Conservation (phyloP, 2,113 vertebrate species). For the Nothocercus nigrocapillus region DNA sequence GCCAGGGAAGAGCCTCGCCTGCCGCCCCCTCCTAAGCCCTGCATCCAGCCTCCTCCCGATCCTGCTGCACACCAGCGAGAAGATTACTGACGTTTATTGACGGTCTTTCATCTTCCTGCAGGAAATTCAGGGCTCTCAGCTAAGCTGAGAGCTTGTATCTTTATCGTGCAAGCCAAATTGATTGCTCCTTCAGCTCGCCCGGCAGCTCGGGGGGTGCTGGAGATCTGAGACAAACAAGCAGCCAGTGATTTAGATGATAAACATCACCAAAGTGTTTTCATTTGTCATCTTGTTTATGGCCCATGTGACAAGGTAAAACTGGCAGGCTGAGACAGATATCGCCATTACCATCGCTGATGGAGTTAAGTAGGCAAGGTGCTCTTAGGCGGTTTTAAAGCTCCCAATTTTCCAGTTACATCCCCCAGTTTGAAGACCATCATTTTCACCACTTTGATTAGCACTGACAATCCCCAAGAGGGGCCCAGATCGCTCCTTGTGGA, state of each 20-base stretch:
- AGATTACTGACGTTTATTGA: neutral
- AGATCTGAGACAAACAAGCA: neutral
- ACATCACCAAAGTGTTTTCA: slow-evolving; percentile 19
- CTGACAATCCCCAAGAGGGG: fast-evolving
- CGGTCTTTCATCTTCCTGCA: neutral
- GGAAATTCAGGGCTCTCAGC: neutral
- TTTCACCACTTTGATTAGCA: neutral
- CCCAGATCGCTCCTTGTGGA: neutral
- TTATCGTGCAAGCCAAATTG: neutral
- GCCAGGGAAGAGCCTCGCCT: neutral
- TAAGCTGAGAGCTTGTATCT: neutral
- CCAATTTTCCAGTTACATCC: neutral
- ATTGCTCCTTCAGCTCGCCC: neutral
- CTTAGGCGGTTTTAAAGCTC: neutral
- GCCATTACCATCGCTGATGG: neutral
- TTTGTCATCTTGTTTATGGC: slow-evolving; percentile 47
- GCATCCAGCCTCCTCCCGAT: fast-evolving
- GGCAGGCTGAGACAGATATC: slow-evolving; percentile 19
- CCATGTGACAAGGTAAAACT: slow-evolving; percentile 10
- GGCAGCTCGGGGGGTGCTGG: neutral
- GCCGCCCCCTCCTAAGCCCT: neutral
- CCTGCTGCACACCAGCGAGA: fast-evolving
- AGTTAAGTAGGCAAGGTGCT: neutral
- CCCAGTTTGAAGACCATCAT: neutral
- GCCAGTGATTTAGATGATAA: slow-evolving; percentile 46